These are phyloP conservation scores for Drosophila oshimai DNA, from an alignment of 1,140 invertebrate species.

Conservation along the genomic window DNA sequence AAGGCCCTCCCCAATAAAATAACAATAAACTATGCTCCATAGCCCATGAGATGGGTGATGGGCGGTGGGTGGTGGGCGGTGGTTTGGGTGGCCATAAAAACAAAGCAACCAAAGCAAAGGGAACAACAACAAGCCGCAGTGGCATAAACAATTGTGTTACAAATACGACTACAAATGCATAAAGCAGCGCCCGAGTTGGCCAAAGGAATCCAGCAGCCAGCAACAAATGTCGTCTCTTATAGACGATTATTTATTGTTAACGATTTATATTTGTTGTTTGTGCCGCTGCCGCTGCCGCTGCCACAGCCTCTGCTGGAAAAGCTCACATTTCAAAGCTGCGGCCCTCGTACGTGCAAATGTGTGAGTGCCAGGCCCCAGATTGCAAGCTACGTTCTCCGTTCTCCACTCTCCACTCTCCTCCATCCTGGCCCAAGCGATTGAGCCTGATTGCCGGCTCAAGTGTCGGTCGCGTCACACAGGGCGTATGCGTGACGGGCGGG, in stretches of 20 bases:
- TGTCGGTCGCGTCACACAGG: slow-evolving; percentile 70
- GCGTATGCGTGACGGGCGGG: slow-evolving; percentile 45
- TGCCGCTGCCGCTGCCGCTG: slow-evolving; percentile 3
- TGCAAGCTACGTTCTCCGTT: slow-evolving; percentile 45
- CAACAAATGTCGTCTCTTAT: slow-evolving; percentile 58
- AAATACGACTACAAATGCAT: slow-evolving; percentile 79
- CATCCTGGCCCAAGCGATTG: slow-evolving; percentile 63
- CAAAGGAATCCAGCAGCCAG: slow-evolving; percentile 18
- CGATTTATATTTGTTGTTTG: slow-evolving; percentile 73
- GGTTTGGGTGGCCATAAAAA: slow-evolving; percentile 52
- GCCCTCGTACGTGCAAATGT: slow-evolving; percentile 60
- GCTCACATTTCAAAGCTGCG: slow-evolving; percentile 66
- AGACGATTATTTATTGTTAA: slow-evolving; percentile 80
- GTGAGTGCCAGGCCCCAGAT: slow-evolving; percentile 64
- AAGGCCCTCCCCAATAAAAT: slow-evolving; percentile 69
- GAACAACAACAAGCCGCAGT: slow-evolving; percentile 53
- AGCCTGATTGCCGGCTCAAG: slow-evolving; percentile 78
- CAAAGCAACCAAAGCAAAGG: slow-evolving; percentile 52
- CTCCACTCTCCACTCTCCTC: not conserved
- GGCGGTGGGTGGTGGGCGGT: slow-evolving; percentile 1
- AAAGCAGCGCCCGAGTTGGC: slow-evolving; percentile 47
- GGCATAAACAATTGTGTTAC: slow-evolving; percentile 80
- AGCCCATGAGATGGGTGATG: slow-evolving; percentile 16
- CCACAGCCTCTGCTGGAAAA: slow-evolving; percentile 22
- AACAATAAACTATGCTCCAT: slow-evolving; percentile 77